Percentiles rank a stretch among this genome's conserved stretches.
Evolutionary conservation across 2,888 invertebrate species (phyloP).

Genomic region (Agrilus mali): DNA sequence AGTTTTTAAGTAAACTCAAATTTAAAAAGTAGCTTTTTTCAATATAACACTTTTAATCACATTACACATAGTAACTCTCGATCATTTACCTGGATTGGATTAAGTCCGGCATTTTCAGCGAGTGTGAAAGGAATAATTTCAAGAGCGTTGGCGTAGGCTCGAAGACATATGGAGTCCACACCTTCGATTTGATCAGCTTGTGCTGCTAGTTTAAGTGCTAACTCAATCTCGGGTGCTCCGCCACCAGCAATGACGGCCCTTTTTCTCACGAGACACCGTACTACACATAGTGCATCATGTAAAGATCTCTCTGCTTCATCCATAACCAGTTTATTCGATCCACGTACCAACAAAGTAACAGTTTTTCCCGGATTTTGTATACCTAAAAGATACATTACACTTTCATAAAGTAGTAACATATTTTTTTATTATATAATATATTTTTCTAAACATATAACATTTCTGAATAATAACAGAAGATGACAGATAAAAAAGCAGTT

Average conservation of each 20-base stretch:
- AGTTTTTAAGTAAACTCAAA: too few species aligned
- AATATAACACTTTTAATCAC: too few species aligned
- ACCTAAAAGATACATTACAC: conserved; percentile 25
- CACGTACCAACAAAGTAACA: conserved; percentile 83
- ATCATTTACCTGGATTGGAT: conserved; percentile 31
- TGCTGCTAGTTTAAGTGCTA: conserved; percentile 72
- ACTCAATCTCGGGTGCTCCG: conserved; percentile 94
- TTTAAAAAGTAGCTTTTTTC: too few species aligned
- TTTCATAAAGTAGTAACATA: conserved; percentile 1
- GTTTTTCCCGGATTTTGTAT: conserved; percentile 77
- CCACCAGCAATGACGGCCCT: conserved; percentile 89
- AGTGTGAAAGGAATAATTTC: conserved; percentile 88
- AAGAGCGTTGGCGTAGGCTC: conserved; percentile 90
- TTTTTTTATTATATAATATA: too few species aligned
- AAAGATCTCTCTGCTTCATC: conserved; percentile 72
- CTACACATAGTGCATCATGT: conserved; percentile 78
- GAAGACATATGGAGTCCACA: conserved; percentile 89
- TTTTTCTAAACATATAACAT: too few species aligned
- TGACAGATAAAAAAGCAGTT: too few species aligned
- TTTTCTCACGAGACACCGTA: conserved; percentile 92
- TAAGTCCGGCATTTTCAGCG: conserved; percentile 67
- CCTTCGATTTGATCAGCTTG: conserved; percentile 76
- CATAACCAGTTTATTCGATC: conserved; percentile 70
- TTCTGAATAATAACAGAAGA: too few species aligned
- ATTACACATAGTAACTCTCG: too few species aligned